Percentiles rank a stretch among this genome's conserved stretches.
Evolutionary conservation across 2,113 vertebrate genomes (phyloP).

Genomic region (Gallinago media): DNA sequence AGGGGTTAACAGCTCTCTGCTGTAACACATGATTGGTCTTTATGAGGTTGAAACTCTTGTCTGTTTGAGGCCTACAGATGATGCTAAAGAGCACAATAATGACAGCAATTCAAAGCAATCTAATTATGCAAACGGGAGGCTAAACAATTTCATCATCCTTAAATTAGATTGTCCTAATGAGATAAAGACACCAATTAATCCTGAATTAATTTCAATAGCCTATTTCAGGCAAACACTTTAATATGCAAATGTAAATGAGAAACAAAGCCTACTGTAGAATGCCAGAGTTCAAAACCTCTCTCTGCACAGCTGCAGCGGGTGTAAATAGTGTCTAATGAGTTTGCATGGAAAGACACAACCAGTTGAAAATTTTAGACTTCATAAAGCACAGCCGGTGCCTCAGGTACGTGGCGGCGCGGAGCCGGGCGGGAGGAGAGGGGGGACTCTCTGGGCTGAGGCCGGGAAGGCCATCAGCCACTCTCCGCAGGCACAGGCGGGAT

Average conservation of each 20-base stretch:
- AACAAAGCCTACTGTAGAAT: constrained; percentile 90
- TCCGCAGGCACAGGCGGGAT: background rate
- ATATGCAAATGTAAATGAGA: constrained; percentile 96
- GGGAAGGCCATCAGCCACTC: constrained; percentile 9
- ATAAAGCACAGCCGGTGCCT: constrained; percentile 79
- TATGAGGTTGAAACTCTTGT: constrained; percentile 94
- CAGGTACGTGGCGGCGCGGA: constrained; percentile 53
- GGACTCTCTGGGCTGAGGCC: background rate
- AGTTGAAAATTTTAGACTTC: constrained; percentile 79
- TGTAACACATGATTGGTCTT: constrained; percentile 94
- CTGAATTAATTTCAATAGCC: constrained; percentile 97
- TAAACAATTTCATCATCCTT: constrained; percentile 99
- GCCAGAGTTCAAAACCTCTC: constrained; percentile 89
- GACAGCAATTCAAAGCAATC: constrained; percentile 98
- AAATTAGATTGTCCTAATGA: constrained; percentile 99
- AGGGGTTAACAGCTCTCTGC: constrained; percentile 86
- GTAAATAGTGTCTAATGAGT: constrained; percentile 86
- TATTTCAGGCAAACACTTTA: constrained; percentile 97
- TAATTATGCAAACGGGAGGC: constrained; percentile 98
- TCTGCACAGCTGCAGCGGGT: constrained; percentile 84
- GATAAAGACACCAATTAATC: constrained; percentile 99
- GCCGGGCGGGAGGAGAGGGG: background rate
- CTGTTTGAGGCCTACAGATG: constrained; percentile 91
- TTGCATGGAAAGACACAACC: constrained; percentile 80
- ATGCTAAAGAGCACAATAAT: constrained; percentile 99